Conservation (phyloP, 2,797 vertebrate genomes). For the Trachurus trachurus region DNA sequence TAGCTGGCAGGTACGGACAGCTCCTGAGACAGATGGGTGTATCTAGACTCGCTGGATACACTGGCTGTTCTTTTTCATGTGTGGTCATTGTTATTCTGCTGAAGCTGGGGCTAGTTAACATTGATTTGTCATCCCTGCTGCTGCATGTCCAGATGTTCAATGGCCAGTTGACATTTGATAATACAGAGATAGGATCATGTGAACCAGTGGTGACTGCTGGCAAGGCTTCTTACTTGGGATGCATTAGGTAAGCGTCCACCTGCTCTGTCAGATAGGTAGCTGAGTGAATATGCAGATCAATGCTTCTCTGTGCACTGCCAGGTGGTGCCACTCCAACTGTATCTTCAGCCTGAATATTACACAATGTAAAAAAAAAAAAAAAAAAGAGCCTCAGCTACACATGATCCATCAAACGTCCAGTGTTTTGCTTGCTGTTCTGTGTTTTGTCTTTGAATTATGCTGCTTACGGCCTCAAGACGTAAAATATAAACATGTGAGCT, state of each 20-base stretch:
- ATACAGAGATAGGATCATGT: conserved; percentile 60
- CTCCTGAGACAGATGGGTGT: conserved; percentile 45
- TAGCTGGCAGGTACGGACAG: conserved; percentile 32
- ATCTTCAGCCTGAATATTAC: conserved; percentile 35
- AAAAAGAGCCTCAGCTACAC: neutral
- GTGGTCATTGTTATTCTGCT: conserved; percentile 56
- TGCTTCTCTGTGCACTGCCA: conserved; percentile 55
- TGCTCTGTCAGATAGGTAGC: conserved; percentile 60
- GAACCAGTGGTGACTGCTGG: conserved; percentile 36
- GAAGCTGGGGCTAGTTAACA: conserved; percentile 57
- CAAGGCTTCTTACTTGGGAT: conserved; percentile 54
- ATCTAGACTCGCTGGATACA: conserved; percentile 30
- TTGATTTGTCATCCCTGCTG: conserved; percentile 60
- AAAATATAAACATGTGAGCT: conserved; percentile 12
- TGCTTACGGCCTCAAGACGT: neutral
- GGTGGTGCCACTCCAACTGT: conserved; percentile 64
- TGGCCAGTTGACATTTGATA: conserved; percentile 75
- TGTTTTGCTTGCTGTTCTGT: conserved; percentile 2
- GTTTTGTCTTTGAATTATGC: neutral
- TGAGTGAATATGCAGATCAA: conserved; percentile 70
- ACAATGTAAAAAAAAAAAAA: conserved; percentile 15
- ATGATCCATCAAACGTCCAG: neutral
- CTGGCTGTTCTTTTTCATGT: conserved; percentile 46
- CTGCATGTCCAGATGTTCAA: conserved; percentile 54
- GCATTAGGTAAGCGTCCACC: conserved; percentile 73